Conservation (phyloP, 1,140 invertebrate species). For the Zaprionus taronus region DNA sequence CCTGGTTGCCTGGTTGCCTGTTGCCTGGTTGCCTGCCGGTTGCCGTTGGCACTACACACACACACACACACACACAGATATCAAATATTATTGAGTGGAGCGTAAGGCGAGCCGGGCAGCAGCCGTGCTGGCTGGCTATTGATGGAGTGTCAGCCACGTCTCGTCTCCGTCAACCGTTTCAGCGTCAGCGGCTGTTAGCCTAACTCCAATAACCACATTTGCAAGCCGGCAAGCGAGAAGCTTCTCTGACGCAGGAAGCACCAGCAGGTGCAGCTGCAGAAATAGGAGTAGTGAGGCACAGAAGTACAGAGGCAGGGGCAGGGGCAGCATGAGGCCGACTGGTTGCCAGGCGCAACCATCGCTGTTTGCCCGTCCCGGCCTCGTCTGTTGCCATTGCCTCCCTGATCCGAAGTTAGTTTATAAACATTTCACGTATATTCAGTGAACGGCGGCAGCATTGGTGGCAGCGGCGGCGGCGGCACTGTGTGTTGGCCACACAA, state of each 20-base stretch:
- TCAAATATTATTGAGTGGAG: constrained; percentile 75
- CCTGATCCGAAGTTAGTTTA: constrained; percentile 73
- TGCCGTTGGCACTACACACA: constrained; percentile 28
- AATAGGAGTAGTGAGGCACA: constrained; percentile 2
- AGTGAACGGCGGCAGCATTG: background rate
- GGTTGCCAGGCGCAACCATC: constrained; percentile 41
- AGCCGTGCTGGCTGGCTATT: constrained; percentile 30
- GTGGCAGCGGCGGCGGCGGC: background rate
- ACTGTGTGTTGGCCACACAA: constrained; percentile 50
- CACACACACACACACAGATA: constrained; percentile 41
- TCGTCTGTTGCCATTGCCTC: constrained; percentile 43
- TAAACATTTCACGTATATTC: constrained; percentile 79
- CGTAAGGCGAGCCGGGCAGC: constrained; percentile 16
- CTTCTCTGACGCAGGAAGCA: background rate
- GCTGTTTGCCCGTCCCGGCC: constrained; percentile 19
- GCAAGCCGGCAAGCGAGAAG: constrained; percentile 40
- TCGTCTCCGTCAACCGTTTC: constrained; percentile 6
- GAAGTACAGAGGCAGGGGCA: constrained; percentile 10
- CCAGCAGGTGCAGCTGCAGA: background rate
- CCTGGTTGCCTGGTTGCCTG: constrained; percentile 15
- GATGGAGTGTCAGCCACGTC: constrained; percentile 56
- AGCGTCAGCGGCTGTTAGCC: constrained; percentile 38
- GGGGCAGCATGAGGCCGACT: constrained; percentile 34
- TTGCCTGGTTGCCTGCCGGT: constrained; percentile 1
- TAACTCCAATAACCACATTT: constrained; percentile 61